Conservation (phyloP, 2,797 vertebrate species). For the Tympanoctomys barrerae region DNA sequence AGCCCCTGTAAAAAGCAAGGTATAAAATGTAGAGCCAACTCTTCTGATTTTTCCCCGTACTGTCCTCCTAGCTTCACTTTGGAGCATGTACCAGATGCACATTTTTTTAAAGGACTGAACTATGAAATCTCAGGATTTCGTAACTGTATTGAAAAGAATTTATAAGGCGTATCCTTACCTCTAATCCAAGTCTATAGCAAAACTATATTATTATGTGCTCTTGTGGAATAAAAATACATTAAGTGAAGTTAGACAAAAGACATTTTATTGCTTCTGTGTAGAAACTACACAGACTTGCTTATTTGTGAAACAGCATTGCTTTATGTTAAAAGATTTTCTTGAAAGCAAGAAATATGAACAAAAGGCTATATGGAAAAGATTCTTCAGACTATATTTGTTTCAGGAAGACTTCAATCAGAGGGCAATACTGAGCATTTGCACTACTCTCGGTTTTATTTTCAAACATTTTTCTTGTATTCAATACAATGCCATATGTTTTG, state of each 20-base stretch:
- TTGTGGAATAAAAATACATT: neutral
- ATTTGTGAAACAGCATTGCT: conserved; percentile 55
- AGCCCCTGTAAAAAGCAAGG: neutral
- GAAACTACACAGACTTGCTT: conserved; percentile 61
- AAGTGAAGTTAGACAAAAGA: neutral
- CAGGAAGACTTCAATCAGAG: neutral
- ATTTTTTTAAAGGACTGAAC: neutral
- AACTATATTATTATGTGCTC: neutral
- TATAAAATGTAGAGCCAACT: neutral
- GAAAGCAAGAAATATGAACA: conserved; percentile 57
- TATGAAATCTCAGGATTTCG: conserved; percentile 8
- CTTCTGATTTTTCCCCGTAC: neutral
- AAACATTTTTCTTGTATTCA: conserved; percentile 45
- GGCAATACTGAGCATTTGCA: neutral
- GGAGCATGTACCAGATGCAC: neutral
- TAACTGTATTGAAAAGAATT: neutral
- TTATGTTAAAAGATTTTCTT: conserved; percentile 59
- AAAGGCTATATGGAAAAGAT: conserved; percentile 40
- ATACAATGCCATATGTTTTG: neutral
- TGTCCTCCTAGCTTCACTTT: neutral
- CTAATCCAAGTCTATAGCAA: neutral
- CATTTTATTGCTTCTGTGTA: conserved; percentile 58
- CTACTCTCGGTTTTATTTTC: conserved; percentile 52
- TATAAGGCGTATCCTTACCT: neutral
- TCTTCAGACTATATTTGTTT: conserved; percentile 68